A percentile compares a stretch with the other conserved stretches of the same genome.
These are phyloP conservation scores for Trematomus bernacchii DNA, from an alignment of 2,797 vertebrate species.

Conservation along the genomic window DNA sequence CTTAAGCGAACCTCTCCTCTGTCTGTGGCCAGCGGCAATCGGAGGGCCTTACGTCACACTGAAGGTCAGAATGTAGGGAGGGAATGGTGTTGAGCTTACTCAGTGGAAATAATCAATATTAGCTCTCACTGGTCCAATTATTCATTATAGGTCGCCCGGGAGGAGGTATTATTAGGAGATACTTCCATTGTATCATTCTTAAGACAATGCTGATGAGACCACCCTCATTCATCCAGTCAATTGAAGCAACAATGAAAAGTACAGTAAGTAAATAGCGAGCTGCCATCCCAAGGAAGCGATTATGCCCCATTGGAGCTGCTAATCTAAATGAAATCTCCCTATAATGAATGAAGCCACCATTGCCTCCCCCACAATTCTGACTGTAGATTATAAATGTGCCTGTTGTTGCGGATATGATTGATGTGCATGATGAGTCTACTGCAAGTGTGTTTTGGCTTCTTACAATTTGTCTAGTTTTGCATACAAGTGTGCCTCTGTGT, in stretches of 20 bases:
- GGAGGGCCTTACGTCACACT: slow-evolving; percentile 27
- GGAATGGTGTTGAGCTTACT: slow-evolving; percentile 48
- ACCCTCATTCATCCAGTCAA: slow-evolving; percentile 60
- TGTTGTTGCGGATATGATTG: slow-evolving; percentile 68
- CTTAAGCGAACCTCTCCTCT: slow-evolving; percentile 27
- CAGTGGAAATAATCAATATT: slow-evolving; percentile 63
- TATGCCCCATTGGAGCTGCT: slow-evolving; percentile 67
- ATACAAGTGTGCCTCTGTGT: slow-evolving; percentile 33
- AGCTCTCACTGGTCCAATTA: slow-evolving; percentile 60
- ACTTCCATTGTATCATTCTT: slow-evolving; percentile 59
- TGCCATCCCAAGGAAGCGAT: slow-evolving; percentile 74
- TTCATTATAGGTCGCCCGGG: slow-evolving; percentile 54
- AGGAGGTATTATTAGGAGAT: slow-evolving; percentile 63
- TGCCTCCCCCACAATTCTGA: slow-evolving; percentile 68
- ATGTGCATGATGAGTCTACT: slow-evolving; percentile 56
- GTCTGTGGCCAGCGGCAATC: slow-evolving; percentile 23
- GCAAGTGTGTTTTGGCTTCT: not conserved
- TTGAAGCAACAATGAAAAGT: slow-evolving; percentile 73
- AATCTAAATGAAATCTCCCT: slow-evolving; percentile 86
- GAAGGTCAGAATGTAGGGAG: slow-evolving; percentile 53
- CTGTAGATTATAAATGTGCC: slow-evolving; percentile 74
- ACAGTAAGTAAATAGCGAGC: slow-evolving; percentile 78
- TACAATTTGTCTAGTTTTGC: slow-evolving; percentile 6
- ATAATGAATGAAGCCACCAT: slow-evolving; percentile 80
- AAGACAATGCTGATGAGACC: slow-evolving; percentile 59